phyloP scores from a whole-genome alignment of 2,797 vertebrate species.

The Eidolon dupreanum region DNA sequence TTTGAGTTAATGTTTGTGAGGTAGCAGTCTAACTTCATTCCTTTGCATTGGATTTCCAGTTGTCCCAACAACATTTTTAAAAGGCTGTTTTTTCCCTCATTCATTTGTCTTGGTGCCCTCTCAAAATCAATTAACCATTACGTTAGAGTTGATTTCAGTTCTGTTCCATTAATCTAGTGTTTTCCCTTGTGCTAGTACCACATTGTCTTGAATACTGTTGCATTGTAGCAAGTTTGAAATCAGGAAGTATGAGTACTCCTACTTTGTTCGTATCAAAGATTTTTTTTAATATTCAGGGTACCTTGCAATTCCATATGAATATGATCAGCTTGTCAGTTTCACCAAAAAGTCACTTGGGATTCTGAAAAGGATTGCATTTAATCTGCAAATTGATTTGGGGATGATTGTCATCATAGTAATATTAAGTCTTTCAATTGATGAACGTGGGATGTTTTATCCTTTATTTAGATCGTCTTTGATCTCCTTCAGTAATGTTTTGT shows the following conservation, averaged over 20 bases:
- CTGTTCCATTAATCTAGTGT: neutral
- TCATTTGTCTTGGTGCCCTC: neutral
- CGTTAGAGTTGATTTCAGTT: neutral
- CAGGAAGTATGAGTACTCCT: neutral
- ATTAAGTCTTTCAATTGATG: neutral
- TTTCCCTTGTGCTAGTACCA: neutral
- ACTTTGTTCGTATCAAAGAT: neutral
- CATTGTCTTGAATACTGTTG: neutral
- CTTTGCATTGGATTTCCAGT: neutral
- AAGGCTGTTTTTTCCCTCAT: neutral
- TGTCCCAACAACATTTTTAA: neutral
- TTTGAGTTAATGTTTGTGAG: slow-evolving; percentile 25
- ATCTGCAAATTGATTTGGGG: neutral
- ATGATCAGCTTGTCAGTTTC: neutral
- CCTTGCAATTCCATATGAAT: neutral
- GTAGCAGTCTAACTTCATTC: neutral
- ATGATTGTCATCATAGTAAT: neutral
- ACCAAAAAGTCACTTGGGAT: neutral
- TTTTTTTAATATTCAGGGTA: neutral
- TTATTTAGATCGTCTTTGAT: neutral
- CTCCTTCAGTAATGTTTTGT: neutral
- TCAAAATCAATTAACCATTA: neutral
- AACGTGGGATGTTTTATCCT: neutral
- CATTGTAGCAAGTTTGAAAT: neutral
- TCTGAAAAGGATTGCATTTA: neutral